Evolutionary conservation across 2,888 invertebrate genomes (phyloP).

Genomic region (Diaperis boleti): DNA sequence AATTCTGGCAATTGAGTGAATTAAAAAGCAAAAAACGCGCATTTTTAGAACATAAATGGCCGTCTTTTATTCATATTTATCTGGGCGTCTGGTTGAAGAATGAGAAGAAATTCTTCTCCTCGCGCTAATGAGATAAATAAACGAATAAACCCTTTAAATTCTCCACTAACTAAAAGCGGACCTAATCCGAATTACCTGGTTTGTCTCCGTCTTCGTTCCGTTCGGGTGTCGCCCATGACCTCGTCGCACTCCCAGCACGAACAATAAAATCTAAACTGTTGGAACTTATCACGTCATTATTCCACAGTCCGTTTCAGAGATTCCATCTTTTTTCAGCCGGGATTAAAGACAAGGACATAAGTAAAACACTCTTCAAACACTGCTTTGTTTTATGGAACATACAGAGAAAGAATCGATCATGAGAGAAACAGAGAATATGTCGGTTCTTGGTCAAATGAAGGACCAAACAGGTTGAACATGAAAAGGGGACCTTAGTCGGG

Average conservation of each 20-base stretch:
- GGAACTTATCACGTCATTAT: slow-evolving; percentile 52
- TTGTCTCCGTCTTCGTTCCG: slow-evolving; percentile 35
- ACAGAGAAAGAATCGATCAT: slow-evolving; percentile 23
- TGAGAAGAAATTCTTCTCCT: slow-evolving; percentile 21
- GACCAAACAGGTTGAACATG: slow-evolving; percentile 33
- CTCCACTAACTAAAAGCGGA: slow-evolving; percentile 56
- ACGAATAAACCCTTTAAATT: slow-evolving; percentile 57
- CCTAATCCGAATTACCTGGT: slow-evolving; percentile 54
- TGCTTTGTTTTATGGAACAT: slow-evolving; percentile 39
- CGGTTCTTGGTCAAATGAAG: slow-evolving; percentile 26
- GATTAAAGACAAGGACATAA: slow-evolving; percentile 41
- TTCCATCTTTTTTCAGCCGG: slow-evolving; percentile 38
- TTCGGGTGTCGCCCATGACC: not conserved
- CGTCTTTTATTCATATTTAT: not conserved
- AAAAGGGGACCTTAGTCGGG: slow-evolving; percentile 28
- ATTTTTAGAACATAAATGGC: not conserved
- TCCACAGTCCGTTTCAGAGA: slow-evolving; percentile 36
- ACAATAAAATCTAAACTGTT: slow-evolving; percentile 45
- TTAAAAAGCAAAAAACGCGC: not conserved
- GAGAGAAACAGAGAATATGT: slow-evolving; percentile 14
- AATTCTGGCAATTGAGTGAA: not conserved
- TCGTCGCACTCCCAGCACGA: slow-evolving; percentile 21
- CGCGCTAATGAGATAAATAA: slow-evolving; percentile 56
- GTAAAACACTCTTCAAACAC: slow-evolving; percentile 40
- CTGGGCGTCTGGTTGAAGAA: too few relatives aligned